phyloP scores from a whole-genome alignment of 2,113 vertebrate species.

The Herpailurus yagouaroundi region DNA sequence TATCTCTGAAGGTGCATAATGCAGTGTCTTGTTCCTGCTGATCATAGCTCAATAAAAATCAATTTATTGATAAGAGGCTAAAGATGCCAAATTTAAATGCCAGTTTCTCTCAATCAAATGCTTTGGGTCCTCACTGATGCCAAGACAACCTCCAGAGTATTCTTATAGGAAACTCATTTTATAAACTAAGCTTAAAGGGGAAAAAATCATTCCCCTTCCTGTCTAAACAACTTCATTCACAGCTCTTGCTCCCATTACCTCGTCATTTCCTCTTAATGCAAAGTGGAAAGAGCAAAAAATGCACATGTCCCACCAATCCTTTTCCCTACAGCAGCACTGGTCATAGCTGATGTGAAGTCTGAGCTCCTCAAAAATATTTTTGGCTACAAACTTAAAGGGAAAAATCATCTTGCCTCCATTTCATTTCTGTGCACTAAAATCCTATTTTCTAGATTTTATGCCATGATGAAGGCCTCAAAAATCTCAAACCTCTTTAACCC shows the following conservation, averaged over 20 bases:
- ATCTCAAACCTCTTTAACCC: not conserved
- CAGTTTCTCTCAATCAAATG: not conserved
- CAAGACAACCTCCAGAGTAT: not conserved
- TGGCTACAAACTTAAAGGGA: not conserved
- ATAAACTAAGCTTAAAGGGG: not conserved
- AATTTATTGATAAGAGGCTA: not conserved
- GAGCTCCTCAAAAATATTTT: not conserved
- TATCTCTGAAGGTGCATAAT: not conserved
- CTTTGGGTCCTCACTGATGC: not conserved
- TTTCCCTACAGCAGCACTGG: not conserved
- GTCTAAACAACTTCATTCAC: not conserved
- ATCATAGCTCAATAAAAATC: not conserved
- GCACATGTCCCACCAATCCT: not conserved
- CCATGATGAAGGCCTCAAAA: not conserved
- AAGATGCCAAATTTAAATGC: conserved; percentile 6
- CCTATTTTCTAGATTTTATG: conserved; percentile 17
- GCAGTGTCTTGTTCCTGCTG: not conserved
- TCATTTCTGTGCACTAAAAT: not conserved
- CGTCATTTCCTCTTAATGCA: not conserved
- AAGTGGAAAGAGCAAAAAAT: not conserved
- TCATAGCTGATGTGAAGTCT: not conserved
- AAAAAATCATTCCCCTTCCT: not conserved
- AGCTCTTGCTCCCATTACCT: not conserved
- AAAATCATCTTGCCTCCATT: not conserved
- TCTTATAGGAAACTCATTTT: not conserved